These are phyloP conservation scores for Alcedo atthis DNA, from an alignment of 2,797 vertebrate species.

Conservation along the genomic window DNA sequence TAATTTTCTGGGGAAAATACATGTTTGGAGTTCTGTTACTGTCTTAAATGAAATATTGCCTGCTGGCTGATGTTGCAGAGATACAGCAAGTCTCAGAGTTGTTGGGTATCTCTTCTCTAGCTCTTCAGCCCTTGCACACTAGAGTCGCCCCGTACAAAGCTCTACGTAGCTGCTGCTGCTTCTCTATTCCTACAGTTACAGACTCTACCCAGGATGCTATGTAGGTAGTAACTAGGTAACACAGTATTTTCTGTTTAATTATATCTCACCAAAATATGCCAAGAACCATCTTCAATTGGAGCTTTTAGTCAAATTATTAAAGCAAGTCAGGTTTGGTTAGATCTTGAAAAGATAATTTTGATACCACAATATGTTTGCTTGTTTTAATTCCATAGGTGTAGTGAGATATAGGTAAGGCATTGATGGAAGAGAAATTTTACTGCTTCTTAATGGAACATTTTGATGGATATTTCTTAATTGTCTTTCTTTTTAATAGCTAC, in stretches of 20 bases:
- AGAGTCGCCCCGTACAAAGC: not conserved
- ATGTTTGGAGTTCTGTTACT: not conserved
- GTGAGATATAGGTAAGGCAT: not conserved
- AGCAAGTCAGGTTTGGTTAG: not conserved
- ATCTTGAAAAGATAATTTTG: constrained; percentile 3
- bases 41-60: not conserved
- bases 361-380: not conserved
- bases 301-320: not conserved
- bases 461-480: constrained; percentile 12
- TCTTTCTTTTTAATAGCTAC: constrained; percentile 79
- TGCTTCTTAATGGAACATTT: not conserved
- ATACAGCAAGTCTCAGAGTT: not conserved
- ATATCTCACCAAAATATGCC: not conserved
- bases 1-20: not conserved
- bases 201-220: not conserved
- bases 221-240: not conserved
- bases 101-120: not conserved
- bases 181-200: not conserved
- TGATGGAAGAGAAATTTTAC: not conserved
- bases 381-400: not conserved
- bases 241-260: not conserved
- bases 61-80: not conserved
- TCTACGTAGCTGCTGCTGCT: not conserved
- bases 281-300: not conserved
- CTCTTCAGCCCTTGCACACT: not conserved